Evolutionary conservation across 37 sponge, comb jelly and placozoan genomes (phyloP).

Genomic region (Bolinopsis microptera): DNA sequence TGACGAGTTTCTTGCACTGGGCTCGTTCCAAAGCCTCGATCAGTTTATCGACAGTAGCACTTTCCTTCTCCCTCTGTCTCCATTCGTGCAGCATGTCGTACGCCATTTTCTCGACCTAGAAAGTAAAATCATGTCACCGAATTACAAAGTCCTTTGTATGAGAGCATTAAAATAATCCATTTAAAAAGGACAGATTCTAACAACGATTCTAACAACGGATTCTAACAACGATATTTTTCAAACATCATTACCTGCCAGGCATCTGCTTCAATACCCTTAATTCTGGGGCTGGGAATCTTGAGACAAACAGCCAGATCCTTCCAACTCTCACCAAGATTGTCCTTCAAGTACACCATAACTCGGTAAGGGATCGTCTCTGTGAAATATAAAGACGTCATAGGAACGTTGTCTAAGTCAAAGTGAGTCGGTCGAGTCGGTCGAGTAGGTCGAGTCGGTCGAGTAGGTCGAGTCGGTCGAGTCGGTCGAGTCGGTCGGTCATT

Average conservation of each 20-base stretch:
- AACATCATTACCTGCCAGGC: conserved; percentile 64
- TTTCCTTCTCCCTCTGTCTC: conserved; percentile 65
- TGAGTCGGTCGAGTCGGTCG: no score
- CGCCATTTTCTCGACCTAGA: conserved; percentile 59
- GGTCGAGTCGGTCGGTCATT: no score
- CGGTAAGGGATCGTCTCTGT: conserved; percentile 64
- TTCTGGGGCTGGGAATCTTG: conserved; percentile 30
- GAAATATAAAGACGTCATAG: no score
- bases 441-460: no score
- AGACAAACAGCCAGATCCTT: conserved; percentile 62
- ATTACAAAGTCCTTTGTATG: no score
- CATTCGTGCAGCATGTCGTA: conserved; percentile 61
- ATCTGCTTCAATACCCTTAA: conserved; percentile 44
- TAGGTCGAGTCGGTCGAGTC: no score
- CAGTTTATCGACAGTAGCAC: conserved; percentile 42
- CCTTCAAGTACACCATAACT: conserved; percentile 61
- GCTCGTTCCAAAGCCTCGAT: conserved; percentile 61
- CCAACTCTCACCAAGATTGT: conserved; percentile 59
- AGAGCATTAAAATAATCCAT: no score
- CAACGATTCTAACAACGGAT: no score
- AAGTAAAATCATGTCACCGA: no score
- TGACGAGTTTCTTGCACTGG: conserved; percentile 63
- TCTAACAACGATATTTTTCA: no score
- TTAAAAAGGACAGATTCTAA: no score
- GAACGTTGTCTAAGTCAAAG: no score